Evolutionary conservation across 1,140 invertebrate species (phyloP), one percentile per base, ranked within the genome.

Genomic region (Diuraphis noxia): DNA sequence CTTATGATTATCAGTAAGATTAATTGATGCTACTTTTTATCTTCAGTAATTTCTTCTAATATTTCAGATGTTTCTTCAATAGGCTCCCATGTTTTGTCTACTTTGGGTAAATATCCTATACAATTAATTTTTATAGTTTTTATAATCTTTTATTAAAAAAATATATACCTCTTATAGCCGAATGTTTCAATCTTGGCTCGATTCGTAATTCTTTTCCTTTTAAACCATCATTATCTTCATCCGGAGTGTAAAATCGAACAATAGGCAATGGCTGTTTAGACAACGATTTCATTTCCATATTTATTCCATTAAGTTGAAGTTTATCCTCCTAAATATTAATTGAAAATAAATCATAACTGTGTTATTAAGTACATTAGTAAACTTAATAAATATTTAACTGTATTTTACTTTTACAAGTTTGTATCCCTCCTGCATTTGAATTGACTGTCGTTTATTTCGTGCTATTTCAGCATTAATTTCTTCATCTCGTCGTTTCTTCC

Each of bases 401-500:
- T 52, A 25, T 13, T 34, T 41, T 72, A 90, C 88, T 81, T 90
- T 90, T 23, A 79, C 41, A 13, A 90, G 17, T 90, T 90, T 90
- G 34, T 90, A 90, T 77, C 88, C 88, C 92, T 92, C 92, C 56
- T 92, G 92, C 81, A 92, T 92, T n/a, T 92, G 85, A 36, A 93
- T 86, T 46, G 92, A 93, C 52, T 93, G 92, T 4, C 92, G 90
- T 81, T 93, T 93, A 46, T 92, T 93, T 92, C 93, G 92, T 13
- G 92, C 87, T 84, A 93, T 92, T 40, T 92, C 92, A 93, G 96
- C 95, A 93, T 96, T 96, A 1, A 95, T 96, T 94, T 96, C 95
- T 91, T 95, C 95, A 93, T 96, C 96, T 92, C 96, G 95, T 56
- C 95, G 94, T 92, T 95, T 94, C 94, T 95, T 96, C 93, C 96